Percentiles rank a stretch among this genome's conserved stretches.
These are phyloP conservation scores for Pollenia labialis DNA, from an alignment of 2,888 invertebrate species.

Conservation along the genomic window DNA sequence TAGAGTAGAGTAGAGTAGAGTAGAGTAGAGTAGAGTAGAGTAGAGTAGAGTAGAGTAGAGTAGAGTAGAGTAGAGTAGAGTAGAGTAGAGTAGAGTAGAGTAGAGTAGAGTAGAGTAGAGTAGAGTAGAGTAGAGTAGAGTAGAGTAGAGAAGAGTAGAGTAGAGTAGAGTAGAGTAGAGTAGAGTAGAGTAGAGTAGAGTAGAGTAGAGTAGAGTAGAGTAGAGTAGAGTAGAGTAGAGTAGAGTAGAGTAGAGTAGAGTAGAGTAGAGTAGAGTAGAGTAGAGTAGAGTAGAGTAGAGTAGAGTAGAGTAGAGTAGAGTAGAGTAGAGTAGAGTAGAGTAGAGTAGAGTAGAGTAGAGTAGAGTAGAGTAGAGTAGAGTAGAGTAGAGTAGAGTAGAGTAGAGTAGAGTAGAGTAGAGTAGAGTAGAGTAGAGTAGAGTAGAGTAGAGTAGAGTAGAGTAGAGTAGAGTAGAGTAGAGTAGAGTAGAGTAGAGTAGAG, in stretches of 20 bases:
- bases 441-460: neutral
- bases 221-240: slow-evolving; percentile 49
- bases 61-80: slow-evolving; percentile 38
- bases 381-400: neutral
- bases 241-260: slow-evolving; percentile 54
- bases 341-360: neutral
- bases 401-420: neutral
- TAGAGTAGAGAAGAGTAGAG: slow-evolving; percentile 38
- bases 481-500: neutral
- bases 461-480: neutral
- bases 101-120: too few species aligned
- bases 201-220: slow-evolving; percentile 41
- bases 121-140: slow-evolving; percentile 14
- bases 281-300: slow-evolving; percentile 17
- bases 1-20: slow-evolving; percentile 56
- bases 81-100: slow-evolving; percentile 41
- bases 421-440: neutral
- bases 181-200: slow-evolving; percentile 36
- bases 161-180: slow-evolving; percentile 38
- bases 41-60: slow-evolving; percentile 40
- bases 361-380: neutral
- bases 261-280: slow-evolving; percentile 37
- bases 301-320: slow-evolving; percentile 44
- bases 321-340: neutral
- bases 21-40: slow-evolving; percentile 47